Evolutionary conservation across 2,797 vertebrate genomes (phyloP), one percentile per base, ranked within the genome.

Genomic region (Gephyroberyx darwinii): DNA sequence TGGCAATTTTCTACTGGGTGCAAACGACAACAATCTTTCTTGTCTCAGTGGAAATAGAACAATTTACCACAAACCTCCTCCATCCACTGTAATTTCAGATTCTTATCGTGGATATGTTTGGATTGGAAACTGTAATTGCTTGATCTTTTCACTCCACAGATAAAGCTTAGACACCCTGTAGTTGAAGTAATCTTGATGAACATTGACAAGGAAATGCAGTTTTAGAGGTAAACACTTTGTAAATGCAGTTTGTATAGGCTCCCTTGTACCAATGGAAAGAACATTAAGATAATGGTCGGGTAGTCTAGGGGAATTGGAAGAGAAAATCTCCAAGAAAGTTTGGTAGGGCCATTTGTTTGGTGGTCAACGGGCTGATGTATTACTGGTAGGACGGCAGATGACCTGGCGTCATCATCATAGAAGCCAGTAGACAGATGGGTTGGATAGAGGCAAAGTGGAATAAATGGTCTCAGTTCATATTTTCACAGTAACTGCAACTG

Each of bases 1-100:
- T 65, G 50, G 81, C 74, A 68, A 82, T 89, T 89, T 75, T 68
- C 67, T 69, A 22, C 76, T 1, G 12, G 17, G 31, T 74, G 81
- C 61, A 76, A 83, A 75, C 69, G 35, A 79, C 73, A 67, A 52
- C 78, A 78, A 76, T 91, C 79, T 73, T 69, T 69, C 80, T 71
- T 79, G 83, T 84, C 80, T 72, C 20, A 1, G 52, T n/a, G 50
- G 71, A 89, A 89, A 89, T 81, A 48, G 79, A 83, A 84, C 62
- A 51, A 37, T 66, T 83, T 52, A 14, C 55, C 66, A 65, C 39
- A 41, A 41, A 41, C 39, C 39, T 41, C 35, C 59, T 70, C 31
- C 61, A 30, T 52, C 37, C 74, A 69, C 74, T 59, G 77, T 89
- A 87, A 89, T 91, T 92, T 88, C 33, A 87, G 91, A 91, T 92